Evolutionary conservation across 2,113 vertebrate genomes (phyloP).

Genomic region (Ammodytes marinus): DNA sequence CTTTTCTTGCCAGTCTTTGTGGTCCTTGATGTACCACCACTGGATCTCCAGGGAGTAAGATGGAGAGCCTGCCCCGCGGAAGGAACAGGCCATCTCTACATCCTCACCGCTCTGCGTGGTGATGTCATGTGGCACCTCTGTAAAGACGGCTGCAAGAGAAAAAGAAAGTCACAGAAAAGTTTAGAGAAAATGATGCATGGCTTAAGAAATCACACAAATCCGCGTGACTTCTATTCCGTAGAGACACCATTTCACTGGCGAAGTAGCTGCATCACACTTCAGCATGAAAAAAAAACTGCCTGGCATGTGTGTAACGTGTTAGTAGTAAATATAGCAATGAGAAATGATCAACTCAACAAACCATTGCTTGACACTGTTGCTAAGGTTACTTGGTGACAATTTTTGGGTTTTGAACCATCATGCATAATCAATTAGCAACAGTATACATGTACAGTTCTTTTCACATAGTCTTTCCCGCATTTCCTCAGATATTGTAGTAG

Average conservation of each 20-base stretch:
- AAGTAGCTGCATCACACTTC: constrained; percentile 14
- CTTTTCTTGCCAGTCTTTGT: constrained; percentile 88
- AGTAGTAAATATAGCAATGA: constrained; percentile 13
- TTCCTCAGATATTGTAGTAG: not conserved
- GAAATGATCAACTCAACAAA: not conserved
- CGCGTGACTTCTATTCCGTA: not conserved
- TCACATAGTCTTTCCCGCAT: not conserved
- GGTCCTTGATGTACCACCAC: constrained; percentile 96
- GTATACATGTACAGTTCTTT: not conserved
- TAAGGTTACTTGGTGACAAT: not conserved
- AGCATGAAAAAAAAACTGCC: not conserved
- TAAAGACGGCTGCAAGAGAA: constrained; percentile 91
- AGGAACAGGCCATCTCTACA: constrained; percentile 98
- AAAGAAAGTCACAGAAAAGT: not conserved
- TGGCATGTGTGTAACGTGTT: not conserved
- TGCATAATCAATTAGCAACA: not conserved
- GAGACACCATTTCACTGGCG: not conserved
- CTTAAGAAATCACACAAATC: constrained; percentile 9
- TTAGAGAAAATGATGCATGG: not conserved
- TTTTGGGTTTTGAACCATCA: not conserved
- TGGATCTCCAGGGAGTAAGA: constrained; percentile 97
- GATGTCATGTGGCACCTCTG: constrained; percentile 94
- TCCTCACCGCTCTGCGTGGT: constrained; percentile 90
- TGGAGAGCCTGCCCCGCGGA: constrained; percentile 91
- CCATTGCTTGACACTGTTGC: not conserved